A percentile compares a stretch with the other conserved stretches of the same genome.
Conservation (phyloP, 2,888 invertebrate species). For the Flabesymbios commensalis region DNA sequence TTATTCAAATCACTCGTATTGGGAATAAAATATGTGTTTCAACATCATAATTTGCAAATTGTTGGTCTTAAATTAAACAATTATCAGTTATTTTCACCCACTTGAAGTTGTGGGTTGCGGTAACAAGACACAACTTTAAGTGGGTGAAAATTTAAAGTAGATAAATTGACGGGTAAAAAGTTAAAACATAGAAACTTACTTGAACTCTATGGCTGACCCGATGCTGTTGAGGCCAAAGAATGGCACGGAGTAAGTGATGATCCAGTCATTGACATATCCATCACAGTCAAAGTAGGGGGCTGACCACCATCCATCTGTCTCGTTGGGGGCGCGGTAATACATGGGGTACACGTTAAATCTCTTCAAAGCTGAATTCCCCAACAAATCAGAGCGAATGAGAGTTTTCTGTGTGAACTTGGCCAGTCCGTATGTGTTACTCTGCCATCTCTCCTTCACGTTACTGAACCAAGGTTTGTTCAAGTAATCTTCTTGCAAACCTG, state of each 20-base stretch:
- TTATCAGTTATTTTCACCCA: too few species aligned
- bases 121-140: too few species aligned
- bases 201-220: constrained; percentile 54
- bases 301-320: constrained; percentile 90
- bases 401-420: constrained; percentile 91
- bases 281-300: constrained; percentile 90
- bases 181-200: too few species aligned
- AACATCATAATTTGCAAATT: too few species aligned
- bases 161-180: too few species aligned
- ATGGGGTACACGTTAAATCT: constrained; percentile 66
- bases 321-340: constrained; percentile 75
- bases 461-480: constrained; percentile 84
- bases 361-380: constrained; percentile 53
- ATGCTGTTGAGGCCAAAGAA: constrained; percentile 77
- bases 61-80: too few species aligned
- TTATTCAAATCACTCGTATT: too few species aligned
- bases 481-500: constrained; percentile 65
- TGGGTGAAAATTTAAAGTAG: too few species aligned
- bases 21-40: too few species aligned
- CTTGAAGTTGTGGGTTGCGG: too few species aligned
- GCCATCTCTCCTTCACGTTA: constrained; percentile 89
- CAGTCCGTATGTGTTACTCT: constrained; percentile 85
- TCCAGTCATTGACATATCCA: constrained; percentile 90
- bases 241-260: constrained; percentile 91
- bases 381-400: constrained; percentile 79